A percentile compares a stretch with the other conserved stretches of the same genome.
These are phyloP conservation scores for Suricata suricatta DNA, from an alignment of 2,113 vertebrate species.

Conservation along the genomic window DNA sequence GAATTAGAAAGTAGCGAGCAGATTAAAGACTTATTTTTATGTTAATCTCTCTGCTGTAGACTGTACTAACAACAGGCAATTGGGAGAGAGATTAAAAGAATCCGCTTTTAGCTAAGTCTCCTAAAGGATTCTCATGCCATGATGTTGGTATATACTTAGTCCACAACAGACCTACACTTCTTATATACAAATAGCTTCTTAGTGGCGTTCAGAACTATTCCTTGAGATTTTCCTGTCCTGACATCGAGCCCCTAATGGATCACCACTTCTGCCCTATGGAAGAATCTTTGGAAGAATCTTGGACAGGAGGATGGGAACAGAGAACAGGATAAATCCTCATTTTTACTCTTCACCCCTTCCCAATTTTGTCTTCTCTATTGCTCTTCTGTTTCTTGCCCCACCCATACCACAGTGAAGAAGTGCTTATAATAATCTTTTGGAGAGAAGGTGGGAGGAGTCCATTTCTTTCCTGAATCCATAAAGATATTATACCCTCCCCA, in stretches of 20 bases:
- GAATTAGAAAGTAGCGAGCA: conserved; percentile 68
- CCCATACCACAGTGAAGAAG: not conserved
- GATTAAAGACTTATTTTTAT: conserved; percentile 72
- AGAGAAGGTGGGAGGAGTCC: not conserved
- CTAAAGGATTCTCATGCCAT: not conserved
- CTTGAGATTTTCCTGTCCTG: not conserved
- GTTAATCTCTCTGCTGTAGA: conserved; percentile 58
- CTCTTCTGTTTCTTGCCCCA: not conserved
- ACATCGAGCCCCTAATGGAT: not conserved
- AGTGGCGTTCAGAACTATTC: not conserved
- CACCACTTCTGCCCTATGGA: not conserved
- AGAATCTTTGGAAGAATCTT: not conserved
- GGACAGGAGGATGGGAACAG: not conserved
- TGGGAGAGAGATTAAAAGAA: conserved; percentile 69
- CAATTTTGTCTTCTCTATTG: not conserved
- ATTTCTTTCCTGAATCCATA: not conserved
- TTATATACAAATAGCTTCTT: not conserved
- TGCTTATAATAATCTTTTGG: not conserved
- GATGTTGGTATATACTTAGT: not conserved
- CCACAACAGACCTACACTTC: not conserved
- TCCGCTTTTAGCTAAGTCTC: conserved; percentile 64
- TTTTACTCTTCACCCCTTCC: not conserved
- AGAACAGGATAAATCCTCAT: not conserved
- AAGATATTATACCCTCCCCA: not conserved
- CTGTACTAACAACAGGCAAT: conserved; percentile 9